These are phyloP conservation scores for Leptinotarsa texana DNA, from an alignment of 1,140 invertebrate genomes.

Conservation along the genomic window DNA sequence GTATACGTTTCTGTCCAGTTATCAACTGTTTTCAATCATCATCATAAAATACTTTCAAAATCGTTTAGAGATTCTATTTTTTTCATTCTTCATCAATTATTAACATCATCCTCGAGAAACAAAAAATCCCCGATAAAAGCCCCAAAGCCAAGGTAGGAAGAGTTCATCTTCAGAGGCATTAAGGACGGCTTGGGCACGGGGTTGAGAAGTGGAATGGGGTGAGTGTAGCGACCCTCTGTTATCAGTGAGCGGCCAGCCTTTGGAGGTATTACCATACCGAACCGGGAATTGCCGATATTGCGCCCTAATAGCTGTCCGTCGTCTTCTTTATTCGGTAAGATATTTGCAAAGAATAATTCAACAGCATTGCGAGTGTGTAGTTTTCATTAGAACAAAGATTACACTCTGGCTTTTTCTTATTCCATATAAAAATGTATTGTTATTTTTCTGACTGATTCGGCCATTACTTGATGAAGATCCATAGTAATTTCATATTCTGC, in stretches of 20 bases:
- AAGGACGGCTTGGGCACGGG: conserved; percentile 28
- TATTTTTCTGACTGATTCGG: no score
- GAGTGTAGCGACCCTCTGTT: conserved; percentile 51
- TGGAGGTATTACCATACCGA: conserved; percentile 53
- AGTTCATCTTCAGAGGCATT: conserved; percentile 9
- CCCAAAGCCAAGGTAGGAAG: conserved; percentile 22
- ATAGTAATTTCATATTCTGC: no score
- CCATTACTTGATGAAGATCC: no score
- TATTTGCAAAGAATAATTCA: conserved; percentile 12
- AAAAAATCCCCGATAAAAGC: conserved; percentile 15
- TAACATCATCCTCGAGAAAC: no score
- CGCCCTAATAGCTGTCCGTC: conserved; percentile 36
- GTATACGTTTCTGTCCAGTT: no score
- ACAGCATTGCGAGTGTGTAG: not conserved
- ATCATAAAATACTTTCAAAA: no score
- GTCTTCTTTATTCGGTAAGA: conserved; percentile 17
- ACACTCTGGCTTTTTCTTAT: not conserved
- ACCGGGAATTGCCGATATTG: conserved; percentile 52
- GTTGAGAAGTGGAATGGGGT: conserved; percentile 31
- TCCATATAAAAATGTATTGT: not conserved
- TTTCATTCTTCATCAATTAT: no score
- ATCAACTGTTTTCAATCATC: no score
- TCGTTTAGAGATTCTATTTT: no score
- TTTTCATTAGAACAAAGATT: no score
- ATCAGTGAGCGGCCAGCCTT: conserved; percentile 56